Evolutionary conservation across 2,797 vertebrate species (phyloP).

Genomic region (Nannoperca australis): DNA sequence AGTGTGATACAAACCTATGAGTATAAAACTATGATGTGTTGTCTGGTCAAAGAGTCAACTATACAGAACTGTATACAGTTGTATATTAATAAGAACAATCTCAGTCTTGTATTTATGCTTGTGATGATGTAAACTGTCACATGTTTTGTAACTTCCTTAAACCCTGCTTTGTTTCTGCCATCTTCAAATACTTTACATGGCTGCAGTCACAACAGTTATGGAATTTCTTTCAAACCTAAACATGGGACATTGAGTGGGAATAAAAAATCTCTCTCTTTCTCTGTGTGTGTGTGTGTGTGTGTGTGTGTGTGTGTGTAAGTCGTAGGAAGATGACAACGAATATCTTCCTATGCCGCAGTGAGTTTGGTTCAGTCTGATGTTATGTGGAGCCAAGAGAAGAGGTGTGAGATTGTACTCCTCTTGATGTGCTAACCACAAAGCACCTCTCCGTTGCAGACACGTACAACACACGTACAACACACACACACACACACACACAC

Average conservation of each 20-base stretch:
- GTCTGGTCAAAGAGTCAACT: background rate
- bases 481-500: background rate
- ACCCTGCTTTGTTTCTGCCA: background rate
- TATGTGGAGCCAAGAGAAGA: background rate
- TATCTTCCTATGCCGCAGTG: background rate
- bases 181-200: background rate
- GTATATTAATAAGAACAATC: background rate
- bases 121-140: background rate
- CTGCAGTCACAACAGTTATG: background rate
- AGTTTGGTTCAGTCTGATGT: background rate
- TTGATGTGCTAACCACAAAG: slow-evolving; percentile 40
- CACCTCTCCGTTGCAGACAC: background rate
- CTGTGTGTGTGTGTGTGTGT: background rate
- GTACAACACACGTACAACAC: too few relatives aligned
- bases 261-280: background rate
- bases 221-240: background rate
- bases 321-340: slow-evolving; percentile 6
- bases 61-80: background rate
- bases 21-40: background rate
- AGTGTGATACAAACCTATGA: background rate
- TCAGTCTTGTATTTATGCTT: background rate
- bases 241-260: background rate
- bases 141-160: background rate
- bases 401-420: background rate
- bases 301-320: background rate